Evolutionary conservation across 2,888 invertebrate genomes (phyloP).

Genomic region (Pycnomerus fuliginosus): DNA sequence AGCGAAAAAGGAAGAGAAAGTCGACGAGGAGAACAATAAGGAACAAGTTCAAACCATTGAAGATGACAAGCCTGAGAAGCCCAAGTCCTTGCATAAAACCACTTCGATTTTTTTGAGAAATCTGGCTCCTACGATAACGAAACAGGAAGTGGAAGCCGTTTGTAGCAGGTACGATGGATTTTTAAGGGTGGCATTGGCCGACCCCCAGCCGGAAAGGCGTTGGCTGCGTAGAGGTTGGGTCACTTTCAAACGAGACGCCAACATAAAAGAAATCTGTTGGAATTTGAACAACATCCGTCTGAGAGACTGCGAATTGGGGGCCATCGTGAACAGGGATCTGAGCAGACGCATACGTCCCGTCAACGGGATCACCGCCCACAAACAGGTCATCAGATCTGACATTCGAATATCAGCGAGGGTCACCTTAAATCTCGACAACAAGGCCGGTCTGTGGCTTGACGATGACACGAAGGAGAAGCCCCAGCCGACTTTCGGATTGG

Average conservation of each 20-base stretch:
- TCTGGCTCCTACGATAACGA: slow-evolving; percentile 92
- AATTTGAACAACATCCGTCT: slow-evolving; percentile 93
- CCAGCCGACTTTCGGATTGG: slow-evolving; percentile 64
- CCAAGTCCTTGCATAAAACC: slow-evolving; percentile 87
- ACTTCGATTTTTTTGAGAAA: slow-evolving; percentile 96
- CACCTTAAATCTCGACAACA: slow-evolving; percentile 85
- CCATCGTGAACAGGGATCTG: slow-evolving; percentile 95
- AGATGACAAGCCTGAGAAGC: slow-evolving; percentile 56
- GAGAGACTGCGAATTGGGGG: slow-evolving; percentile 88
- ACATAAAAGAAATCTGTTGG: slow-evolving; percentile 99
- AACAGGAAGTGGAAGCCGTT: slow-evolving; percentile 94
- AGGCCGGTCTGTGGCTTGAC: slow-evolving; percentile 75
- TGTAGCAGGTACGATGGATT: slow-evolving; percentile 73
- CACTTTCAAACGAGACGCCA: slow-evolving; percentile 93
- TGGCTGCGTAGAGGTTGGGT: slow-evolving; percentile 99
- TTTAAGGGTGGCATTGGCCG: slow-evolving; percentile 92
- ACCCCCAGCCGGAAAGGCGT: slow-evolving; percentile 92
- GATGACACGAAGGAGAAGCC: slow-evolving; percentile 53
- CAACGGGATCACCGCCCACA: slow-evolving; percentile 87
- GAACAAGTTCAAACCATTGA: slow-evolving; percentile 50
- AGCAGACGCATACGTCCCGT: slow-evolving; percentile 91
- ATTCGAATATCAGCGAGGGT: slow-evolving; percentile 91
- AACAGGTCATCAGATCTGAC: slow-evolving; percentile 85
- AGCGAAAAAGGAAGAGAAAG: slow-evolving; percentile 43
- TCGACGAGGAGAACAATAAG: slow-evolving; percentile 42